Evolutionary conservation across 2,797 vertebrate genomes (phyloP).

Genomic region (Hypotaenidia okinawae): DNA sequence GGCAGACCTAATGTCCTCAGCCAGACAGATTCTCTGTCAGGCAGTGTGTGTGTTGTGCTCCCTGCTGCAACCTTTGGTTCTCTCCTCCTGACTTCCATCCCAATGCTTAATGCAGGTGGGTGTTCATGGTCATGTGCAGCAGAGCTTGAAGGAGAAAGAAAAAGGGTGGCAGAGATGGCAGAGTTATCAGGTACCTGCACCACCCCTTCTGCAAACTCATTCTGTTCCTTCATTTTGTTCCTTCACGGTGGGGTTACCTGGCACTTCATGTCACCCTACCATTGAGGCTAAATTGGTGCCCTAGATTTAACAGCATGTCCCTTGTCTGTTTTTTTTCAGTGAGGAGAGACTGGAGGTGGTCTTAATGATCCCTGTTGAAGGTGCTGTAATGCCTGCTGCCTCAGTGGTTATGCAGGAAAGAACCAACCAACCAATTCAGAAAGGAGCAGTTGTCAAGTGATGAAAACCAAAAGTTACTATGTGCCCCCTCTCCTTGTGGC

Average conservation of each 20-base stretch:
- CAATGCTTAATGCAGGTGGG: accelerated
- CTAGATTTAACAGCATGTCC: accelerated
- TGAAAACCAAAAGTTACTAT: background rate
- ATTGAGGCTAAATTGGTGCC: background rate
- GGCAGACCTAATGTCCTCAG: background rate
- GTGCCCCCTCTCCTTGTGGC: background rate
- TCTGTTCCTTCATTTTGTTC: background rate
- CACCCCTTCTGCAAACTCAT: background rate
- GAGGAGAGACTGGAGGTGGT: background rate
- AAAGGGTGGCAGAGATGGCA: background rate
- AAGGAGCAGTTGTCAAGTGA: background rate
- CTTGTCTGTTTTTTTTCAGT: background rate
- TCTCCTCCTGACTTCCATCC: background rate
- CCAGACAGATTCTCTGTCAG: background rate
- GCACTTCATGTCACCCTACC: too few species aligned
- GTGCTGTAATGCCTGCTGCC: background rate
- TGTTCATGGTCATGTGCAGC: accelerated
- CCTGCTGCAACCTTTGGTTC: accelerated
- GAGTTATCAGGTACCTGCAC: background rate
- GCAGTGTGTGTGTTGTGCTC: background rate
- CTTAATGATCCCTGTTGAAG: background rate
- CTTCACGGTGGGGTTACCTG: background rate
- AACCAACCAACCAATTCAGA: background rate
- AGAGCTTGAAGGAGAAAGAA: background rate
- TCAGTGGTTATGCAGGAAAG: background rate